These are phyloP conservation scores for Harmothoe impar DNA, from an alignment of 2,888 invertebrate species.

Conservation along the genomic window DNA sequence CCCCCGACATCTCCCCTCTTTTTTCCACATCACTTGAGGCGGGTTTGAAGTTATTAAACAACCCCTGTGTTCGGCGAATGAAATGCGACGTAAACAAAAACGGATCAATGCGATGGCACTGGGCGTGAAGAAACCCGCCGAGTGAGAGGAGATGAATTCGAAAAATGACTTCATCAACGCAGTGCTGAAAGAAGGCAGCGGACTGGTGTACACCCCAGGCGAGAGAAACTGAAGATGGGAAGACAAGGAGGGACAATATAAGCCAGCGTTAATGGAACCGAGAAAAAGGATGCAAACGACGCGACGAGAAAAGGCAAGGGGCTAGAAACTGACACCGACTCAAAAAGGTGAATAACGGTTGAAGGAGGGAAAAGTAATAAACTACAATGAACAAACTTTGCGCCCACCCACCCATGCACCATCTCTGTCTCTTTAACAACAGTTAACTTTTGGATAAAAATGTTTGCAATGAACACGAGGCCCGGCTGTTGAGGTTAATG, in stretches of 20 bases:
- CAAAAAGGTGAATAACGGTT: background rate
- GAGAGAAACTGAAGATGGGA: conserved; percentile 13
- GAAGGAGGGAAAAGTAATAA: background rate
- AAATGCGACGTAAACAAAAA: conserved; percentile 39
- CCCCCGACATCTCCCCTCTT: background rate
- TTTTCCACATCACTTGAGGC: conserved; percentile 45
- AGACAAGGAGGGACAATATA: conserved; percentile 35
- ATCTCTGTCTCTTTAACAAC: background rate
- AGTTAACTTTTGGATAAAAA: conserved; percentile 30
- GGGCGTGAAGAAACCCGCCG: conserved; percentile 30
- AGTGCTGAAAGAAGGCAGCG: conserved; percentile 19
- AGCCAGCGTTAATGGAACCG: conserved; percentile 30
- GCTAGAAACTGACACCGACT: conserved; percentile 19
- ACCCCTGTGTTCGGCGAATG: conserved; percentile 30
- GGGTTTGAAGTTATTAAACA: conserved; percentile 39
- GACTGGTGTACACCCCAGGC: conserved; percentile 31
- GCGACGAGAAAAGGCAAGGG: background rate
- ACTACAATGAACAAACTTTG: conserved; percentile 34
- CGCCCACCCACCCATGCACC: too few species aligned
- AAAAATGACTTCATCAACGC: conserved; percentile 35
- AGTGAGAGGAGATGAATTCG: conserved; percentile 35
- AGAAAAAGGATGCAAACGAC: conserved; percentile 18
- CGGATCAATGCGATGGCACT: conserved; percentile 10
- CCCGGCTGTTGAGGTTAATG: background rate
- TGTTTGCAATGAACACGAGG: background rate